Evolutionary conservation across 2,113 vertebrate species (phyloP).

Genomic region (Protobothrops flavoviridis): DNA sequence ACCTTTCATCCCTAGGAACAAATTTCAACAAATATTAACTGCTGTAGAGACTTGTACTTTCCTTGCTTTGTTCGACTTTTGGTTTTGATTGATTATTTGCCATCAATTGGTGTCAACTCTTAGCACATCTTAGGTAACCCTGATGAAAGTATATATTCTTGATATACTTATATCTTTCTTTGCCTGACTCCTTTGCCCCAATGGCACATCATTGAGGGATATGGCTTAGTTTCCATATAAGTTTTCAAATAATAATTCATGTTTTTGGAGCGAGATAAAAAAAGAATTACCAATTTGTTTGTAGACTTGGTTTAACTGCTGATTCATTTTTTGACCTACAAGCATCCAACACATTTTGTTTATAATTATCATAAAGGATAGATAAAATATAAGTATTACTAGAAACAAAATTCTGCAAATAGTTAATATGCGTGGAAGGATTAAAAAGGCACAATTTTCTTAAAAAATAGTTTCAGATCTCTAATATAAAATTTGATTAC

Average conservation of each 20-base stretch:
- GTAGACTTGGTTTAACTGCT: neutral
- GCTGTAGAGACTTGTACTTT: neutral
- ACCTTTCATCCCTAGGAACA: neutral
- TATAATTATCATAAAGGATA: neutral
- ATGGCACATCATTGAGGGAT: neutral
- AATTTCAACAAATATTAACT: neutral
- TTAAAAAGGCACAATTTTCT: neutral
- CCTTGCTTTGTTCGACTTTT: neutral
- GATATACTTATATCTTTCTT: neutral
- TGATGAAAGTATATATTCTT: neutral
- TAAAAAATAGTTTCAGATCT: neutral
- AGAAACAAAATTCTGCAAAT: neutral
- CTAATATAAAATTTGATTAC: neutral
- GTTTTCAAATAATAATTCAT: neutral
- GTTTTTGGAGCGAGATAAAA: neutral
- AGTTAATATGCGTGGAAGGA: neutral
- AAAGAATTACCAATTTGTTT: neutral
- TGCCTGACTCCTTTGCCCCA: neutral
- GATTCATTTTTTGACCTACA: neutral
- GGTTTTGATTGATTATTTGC: neutral
- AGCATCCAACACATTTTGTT: conserved; percentile 28
- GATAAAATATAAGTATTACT: conserved; percentile 8
- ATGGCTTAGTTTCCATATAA: neutral
- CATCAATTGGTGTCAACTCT: neutral
- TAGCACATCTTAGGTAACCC: neutral